Conservation (phyloP, 1,140 invertebrate genomes). For the Macrobrachium nipponense region DNA sequence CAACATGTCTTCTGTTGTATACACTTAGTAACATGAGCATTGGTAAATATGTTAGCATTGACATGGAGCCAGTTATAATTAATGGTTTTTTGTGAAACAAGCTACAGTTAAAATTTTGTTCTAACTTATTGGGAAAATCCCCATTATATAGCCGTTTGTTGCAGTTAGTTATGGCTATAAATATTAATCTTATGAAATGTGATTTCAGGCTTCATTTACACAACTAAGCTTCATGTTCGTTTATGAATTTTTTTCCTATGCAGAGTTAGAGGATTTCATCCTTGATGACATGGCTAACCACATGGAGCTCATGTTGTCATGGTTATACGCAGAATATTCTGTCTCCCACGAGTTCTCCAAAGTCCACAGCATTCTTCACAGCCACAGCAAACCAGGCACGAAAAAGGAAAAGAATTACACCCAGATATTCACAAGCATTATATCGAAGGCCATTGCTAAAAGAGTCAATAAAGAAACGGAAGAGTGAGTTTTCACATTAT, state of each 20-base stretch:
- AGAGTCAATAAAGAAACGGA: conserved; percentile 78
- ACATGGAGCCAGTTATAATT: no score
- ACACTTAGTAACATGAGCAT: no score
- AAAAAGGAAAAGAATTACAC: conserved; percentile 86
- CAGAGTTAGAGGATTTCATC: conserved; percentile 80
- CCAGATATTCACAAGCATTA: conserved; percentile 81
- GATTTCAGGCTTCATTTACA: no score
- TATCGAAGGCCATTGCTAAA: conserved; percentile 77
- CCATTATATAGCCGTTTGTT: no score
- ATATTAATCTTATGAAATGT: no score
- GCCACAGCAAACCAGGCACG: conserved; percentile 63
- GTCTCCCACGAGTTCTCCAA: conserved; percentile 88
- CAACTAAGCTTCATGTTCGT: not conserved
- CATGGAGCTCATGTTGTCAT: conserved; percentile 87
- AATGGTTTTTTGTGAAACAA: no score
- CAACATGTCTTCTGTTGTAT: no score
- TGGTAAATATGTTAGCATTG: no score
- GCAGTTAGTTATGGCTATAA: no score
- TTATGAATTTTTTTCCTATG: conserved; percentile 68
- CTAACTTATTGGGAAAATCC: no score
- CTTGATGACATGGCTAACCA: conserved; percentile 85
- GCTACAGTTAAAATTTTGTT: no score
- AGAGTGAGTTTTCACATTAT: conserved; percentile 67
- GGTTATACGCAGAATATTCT: conserved; percentile 95
- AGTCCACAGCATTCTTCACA: conserved; percentile 73